phyloP scores from a whole-genome alignment of 2,113 vertebrate species.

The Poicephalus meyeri region DNA sequence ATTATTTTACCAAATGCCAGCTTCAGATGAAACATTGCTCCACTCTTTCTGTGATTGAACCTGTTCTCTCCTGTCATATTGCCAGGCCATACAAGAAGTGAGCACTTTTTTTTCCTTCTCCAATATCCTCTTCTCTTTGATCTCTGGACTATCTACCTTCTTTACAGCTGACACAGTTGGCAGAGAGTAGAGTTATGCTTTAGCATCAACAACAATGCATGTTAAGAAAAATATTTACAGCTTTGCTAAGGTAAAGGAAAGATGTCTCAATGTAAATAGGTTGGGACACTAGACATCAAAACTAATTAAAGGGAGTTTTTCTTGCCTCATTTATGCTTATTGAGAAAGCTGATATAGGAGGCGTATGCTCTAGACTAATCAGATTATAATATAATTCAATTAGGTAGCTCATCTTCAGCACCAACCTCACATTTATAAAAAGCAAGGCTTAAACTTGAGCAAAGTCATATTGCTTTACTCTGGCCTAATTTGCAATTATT shows the following conservation, averaged over 20 bases:
- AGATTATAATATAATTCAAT: slow-evolving; percentile 1
- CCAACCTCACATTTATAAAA: not conserved
- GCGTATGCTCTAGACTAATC: not conserved
- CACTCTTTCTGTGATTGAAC: not conserved
- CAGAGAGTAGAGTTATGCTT: not conserved
- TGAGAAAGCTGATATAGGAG: not conserved
- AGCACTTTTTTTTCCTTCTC: not conserved
- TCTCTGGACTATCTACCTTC: not conserved
- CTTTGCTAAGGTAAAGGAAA: not conserved
- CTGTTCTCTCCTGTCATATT: not conserved
- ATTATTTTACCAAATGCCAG: not conserved
- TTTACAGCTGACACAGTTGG: not conserved
- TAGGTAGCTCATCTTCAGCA: slow-evolving; percentile 21
- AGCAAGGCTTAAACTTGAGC: slow-evolving; percentile 26
- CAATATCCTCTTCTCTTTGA: not conserved
- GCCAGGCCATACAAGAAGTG: not conserved
- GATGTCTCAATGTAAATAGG: not conserved
- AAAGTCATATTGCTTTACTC: slow-evolving; percentile 35
- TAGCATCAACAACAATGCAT: not conserved
- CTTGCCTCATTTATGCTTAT: not conserved
- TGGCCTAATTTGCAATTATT: slow-evolving; percentile 46
- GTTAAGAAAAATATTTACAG: not conserved
- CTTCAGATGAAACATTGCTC: not conserved
- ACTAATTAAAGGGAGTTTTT: not conserved
- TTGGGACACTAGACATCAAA: not conserved